These are phyloP conservation scores for Phaenicophaeus curvirostris DNA, from an alignment of 2,797 vertebrate genomes.

Conservation along the genomic window DNA sequence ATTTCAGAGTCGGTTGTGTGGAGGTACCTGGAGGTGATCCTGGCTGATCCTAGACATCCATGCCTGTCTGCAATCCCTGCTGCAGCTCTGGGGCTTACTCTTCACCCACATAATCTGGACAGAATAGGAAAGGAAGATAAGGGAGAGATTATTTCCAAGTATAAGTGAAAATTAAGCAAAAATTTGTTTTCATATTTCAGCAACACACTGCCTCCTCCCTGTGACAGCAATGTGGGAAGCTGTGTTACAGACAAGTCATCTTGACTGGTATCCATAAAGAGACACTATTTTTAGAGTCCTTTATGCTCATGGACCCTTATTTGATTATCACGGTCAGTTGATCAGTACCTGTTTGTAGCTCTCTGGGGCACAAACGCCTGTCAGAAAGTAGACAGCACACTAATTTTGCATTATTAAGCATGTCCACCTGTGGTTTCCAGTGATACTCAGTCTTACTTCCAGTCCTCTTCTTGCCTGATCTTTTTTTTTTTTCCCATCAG, in stretches of 20 bases:
- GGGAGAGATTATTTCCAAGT: not conserved
- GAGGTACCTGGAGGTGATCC: conserved; percentile 73
- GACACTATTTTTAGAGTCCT: not conserved
- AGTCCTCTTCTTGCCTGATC: not conserved
- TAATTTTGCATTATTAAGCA: not conserved
- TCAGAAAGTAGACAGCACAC: not conserved
- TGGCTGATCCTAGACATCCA: conserved; percentile 72
- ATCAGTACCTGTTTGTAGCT: not conserved
- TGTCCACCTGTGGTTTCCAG: conserved; percentile 1
- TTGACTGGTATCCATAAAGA: not conserved
- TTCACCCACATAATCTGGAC: conserved; percentile 74
- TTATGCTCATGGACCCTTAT: not conserved
- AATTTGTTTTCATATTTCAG: not conserved
- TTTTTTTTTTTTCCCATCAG: not conserved
- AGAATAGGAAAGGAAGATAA: not conserved
- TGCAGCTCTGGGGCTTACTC: conserved; percentile 76
- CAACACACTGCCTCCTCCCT: not conserved
- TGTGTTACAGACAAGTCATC: not conserved
- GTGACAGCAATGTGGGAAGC: not conserved
- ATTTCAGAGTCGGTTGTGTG: conserved; percentile 77
- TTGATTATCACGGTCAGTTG: not conserved
- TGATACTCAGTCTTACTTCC: conserved; percentile 14
- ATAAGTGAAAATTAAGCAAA: not conserved
- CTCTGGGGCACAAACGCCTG: not conserved
- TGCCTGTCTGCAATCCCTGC: conserved; percentile 53